phyloP scores from a whole-genome alignment of 2,888 invertebrate species.

The Cryptus armator region DNA sequence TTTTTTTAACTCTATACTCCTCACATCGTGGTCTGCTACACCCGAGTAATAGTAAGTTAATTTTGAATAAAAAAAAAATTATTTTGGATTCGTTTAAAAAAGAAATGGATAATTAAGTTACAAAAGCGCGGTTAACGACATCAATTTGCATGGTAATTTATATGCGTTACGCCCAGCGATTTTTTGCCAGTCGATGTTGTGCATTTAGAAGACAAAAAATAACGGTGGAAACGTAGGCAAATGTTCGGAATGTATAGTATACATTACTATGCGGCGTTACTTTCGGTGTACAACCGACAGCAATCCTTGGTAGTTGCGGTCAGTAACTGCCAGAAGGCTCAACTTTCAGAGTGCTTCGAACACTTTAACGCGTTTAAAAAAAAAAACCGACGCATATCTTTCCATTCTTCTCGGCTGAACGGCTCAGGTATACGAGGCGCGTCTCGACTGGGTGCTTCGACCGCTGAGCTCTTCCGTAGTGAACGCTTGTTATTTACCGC shows the following conservation, averaged over 20 bases:
- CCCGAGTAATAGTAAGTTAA: too few species aligned
- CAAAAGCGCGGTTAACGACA: background rate
- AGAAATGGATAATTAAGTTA: too few species aligned
- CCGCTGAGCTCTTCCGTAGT: background rate
- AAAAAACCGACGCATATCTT: background rate
- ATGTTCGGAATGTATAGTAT: background rate
- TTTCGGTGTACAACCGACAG: background rate
- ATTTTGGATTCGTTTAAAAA: too few species aligned
- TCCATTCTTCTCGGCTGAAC: slow-evolving; percentile 10
- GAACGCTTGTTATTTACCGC: background rate
- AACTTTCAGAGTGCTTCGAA: slow-evolving; percentile 2
- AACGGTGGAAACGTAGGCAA: background rate
- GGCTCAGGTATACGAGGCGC: slow-evolving; percentile 18
- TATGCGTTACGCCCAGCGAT: background rate
- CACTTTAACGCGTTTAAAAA: slow-evolving; percentile 5
- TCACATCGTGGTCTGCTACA: too few species aligned
- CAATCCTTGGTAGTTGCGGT: slow-evolving; percentile 4
- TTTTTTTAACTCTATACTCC: too few species aligned
- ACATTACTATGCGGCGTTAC: slow-evolving; percentile 1
- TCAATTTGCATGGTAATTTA: too few species aligned
- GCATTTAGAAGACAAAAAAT: background rate
- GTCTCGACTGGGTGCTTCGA: slow-evolving; percentile 3
- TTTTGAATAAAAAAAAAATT: too few species aligned
- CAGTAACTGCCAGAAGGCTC: slow-evolving; percentile 5
- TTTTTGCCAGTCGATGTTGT: background rate